phyloP scores from a whole-genome alignment of 2,113 vertebrate species.

The Archocentrus centrarchus region DNA sequence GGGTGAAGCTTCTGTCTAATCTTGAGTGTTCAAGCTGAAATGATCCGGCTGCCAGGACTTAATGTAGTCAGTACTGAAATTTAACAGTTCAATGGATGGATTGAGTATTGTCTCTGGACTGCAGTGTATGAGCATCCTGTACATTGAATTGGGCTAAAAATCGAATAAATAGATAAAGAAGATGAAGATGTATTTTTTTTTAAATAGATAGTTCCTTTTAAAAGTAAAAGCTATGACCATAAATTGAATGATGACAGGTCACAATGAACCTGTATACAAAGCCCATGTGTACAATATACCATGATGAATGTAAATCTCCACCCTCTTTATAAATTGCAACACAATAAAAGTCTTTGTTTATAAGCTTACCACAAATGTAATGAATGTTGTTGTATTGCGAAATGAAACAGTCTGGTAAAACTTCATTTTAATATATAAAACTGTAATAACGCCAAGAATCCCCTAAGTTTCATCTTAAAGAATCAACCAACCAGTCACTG shows the following conservation, averaged over 20 bases:
- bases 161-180: background rate
- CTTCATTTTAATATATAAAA: constrained; percentile 12
- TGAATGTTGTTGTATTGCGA: background rate
- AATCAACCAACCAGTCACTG: constrained; percentile 8
- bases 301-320: constrained; percentile 5
- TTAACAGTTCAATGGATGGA: constrained; percentile 13
- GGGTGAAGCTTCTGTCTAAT: constrained; percentile 78
- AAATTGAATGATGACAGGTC: background rate
- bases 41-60: constrained; percentile 25
- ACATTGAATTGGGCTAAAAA: background rate
- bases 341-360: background rate
- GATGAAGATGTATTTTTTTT: background rate
- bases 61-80: constrained; percentile 5
- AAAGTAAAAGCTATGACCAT: background rate
- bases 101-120: background rate
- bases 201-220: constrained; percentile 16
- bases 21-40: constrained; percentile 31
- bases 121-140: background rate
- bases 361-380: background rate
- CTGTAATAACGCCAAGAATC: constrained; percentile 4
- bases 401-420: constrained; percentile 26
- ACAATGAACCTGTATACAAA: constrained; percentile 13
- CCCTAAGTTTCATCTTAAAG: constrained; percentile 4
- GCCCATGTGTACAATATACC: background rate
- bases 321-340: background rate